A percentile compares a stretch with the other conserved stretches of the same genome.
phyloP scores from a whole-genome alignment of 2,797 vertebrate species.

The Ceryle rudis region DNA sequence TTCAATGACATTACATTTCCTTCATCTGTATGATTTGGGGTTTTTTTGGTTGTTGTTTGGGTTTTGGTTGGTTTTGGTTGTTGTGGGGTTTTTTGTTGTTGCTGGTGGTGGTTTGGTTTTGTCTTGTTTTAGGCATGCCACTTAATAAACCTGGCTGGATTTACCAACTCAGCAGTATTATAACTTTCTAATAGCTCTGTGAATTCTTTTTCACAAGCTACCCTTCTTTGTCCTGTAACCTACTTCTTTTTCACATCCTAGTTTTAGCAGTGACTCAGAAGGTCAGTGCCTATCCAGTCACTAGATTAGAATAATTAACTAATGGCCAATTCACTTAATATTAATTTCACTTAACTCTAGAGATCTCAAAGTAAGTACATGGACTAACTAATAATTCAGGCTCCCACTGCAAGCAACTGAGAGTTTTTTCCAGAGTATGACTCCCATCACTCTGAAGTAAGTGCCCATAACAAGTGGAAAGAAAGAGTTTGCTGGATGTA shows the following conservation, averaged over 20 bases:
- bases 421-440: not conserved
- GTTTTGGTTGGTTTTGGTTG: not conserved
- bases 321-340: not conserved
- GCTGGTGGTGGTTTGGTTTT: no score
- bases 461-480: not conserved
- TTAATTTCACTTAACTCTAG: not conserved
- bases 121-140: not conserved
- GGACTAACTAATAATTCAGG: not conserved
- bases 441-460: not conserved
- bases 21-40: not conserved
- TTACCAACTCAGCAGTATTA: not conserved
- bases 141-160: not conserved
- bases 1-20: not conserved
- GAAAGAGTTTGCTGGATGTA: not conserved
- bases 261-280: not conserved
- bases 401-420: not conserved
- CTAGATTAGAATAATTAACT: not conserved
- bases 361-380: not conserved
- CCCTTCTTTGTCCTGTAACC: not conserved
- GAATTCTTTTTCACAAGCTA: not conserved
- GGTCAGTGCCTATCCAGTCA: not conserved
- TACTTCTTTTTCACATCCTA: not conserved
- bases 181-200: not conserved
- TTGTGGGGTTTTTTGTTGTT: no score
- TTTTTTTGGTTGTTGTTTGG: not conserved